Conservation (phyloP, 2,113 vertebrate species). For the Copsychus sechellarum region DNA sequence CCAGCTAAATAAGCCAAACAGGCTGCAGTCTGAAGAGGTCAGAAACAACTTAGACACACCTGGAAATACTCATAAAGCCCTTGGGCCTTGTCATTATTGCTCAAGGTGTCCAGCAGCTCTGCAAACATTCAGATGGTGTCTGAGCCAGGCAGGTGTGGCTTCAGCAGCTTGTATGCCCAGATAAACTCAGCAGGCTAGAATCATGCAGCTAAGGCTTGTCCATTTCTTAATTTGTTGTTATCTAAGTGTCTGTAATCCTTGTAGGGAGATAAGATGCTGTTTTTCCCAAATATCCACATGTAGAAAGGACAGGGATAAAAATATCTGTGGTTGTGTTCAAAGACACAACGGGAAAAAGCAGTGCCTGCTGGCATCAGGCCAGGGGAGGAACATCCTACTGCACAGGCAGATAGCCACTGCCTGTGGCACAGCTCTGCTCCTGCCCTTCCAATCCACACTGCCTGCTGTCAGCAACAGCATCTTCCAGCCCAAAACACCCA, state of each 20-base stretch:
- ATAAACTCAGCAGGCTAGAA: neutral
- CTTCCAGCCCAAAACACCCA: neutral
- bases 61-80: neutral
- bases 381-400: neutral
- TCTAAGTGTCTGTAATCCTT: neutral
- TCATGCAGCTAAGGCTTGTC: accelerated
- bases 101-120: conserved; percentile 15
- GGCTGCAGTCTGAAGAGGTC: neutral
- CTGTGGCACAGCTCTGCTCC: neutral
- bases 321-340: neutral
- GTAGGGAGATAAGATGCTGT: neutral
- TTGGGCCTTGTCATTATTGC: neutral
- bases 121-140: neutral
- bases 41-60: conserved; percentile 2
- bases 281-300: neutral
- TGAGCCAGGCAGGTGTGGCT: conserved; percentile 15
- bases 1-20: neutral
- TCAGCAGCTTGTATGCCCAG: neutral
- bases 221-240: neutral
- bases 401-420: neutral
- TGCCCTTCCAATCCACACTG: neutral
- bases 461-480: accelerated
- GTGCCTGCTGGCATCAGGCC: neutral
- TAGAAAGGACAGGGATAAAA: neutral
- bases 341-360: accelerated